phyloP scores from a whole-genome alignment of 2,113 vertebrate genomes.

The Heterotilapia buettikoferi region DNA sequence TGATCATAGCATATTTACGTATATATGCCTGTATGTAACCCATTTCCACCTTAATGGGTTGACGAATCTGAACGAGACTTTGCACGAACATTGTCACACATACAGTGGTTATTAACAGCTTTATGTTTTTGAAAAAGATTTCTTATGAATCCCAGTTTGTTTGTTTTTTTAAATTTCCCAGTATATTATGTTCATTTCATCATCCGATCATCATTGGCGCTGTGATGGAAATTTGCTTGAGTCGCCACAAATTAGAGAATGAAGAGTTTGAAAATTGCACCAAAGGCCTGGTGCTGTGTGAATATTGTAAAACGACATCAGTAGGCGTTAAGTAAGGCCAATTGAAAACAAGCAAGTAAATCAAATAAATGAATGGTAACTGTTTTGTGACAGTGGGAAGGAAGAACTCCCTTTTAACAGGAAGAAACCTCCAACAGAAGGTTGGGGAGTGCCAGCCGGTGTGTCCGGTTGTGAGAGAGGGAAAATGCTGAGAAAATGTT shows the following conservation, averaged over 20 bases:
- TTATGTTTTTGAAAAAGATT: background rate
- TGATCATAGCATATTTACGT: background rate
- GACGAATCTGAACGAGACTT: background rate
- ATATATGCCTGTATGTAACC: background rate
- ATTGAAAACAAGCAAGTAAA: background rate
- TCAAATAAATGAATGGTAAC: background rate
- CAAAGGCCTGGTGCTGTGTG: background rate
- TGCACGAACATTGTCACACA: rapidly evolving
- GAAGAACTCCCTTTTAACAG: background rate
- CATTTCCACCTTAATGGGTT: background rate
- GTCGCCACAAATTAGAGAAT: background rate
- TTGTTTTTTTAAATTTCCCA: rapidly evolving
- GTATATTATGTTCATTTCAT: background rate
- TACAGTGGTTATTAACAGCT: background rate
- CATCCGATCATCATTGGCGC: background rate
- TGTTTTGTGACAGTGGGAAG: background rate
- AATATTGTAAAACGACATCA: background rate
- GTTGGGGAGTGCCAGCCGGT: background rate
- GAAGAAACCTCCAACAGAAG: background rate
- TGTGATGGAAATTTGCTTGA: background rate
- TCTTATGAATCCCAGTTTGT: background rate
- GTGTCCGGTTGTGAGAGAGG: background rate
- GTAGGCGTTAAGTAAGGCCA: background rate
- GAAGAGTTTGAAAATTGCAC: background rate
- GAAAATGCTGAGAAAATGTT: background rate